Base-by-base conservation (phyloP, 2,888 invertebrate genomes). In the Girardia tigrina region DNA sequence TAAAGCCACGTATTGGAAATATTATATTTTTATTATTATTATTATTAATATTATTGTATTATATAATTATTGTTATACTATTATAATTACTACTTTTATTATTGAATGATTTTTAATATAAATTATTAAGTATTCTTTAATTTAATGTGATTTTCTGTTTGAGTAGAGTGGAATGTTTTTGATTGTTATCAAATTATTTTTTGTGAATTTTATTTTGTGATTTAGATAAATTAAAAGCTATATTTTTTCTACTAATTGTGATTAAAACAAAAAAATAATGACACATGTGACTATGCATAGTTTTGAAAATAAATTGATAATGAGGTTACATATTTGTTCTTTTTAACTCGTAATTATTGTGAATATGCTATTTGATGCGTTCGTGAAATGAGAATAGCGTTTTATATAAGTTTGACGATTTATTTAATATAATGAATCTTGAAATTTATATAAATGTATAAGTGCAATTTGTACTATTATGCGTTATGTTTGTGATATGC, bases 191-290 rank as follows among this genome's bases (percentile, higher is more conserved):
- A 56, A 23, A 20, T 56, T 20, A 20, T 56, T 56, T 56, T 56
- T n/a, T 56, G 56, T n/a, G n/a, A n/a, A 56, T 20, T 56, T 56
- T 56, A 56, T 56, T 56, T 56, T 56, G 56, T 56, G 56, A 56
- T 56, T 56, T 56, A 20, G 56, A 56, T 56, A 56, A 56, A 56
- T 56, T 56, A 56, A 56, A 56, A 56, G n/a, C 56, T 56, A 56
- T 56, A 56, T 56, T 56, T n/a, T 56, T 56, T 56, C 56, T 56
- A 56, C 23, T 20, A 56, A 56, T n/a, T 56, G 4, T 56, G 56
- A 23, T 56, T 56, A 4, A 56, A 20, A 6, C n/a, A 20, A 20
- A 20, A 20, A 20, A 20, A 12, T 8, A 56, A 12, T 56, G 4
- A 56, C 4, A n/a, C 23, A 12, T 56, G 56, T n/a, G n/a, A 23